Evolutionary conservation across 2,113 vertebrate species (phyloP).

Genomic region (Narcine bancroftii): DNA sequence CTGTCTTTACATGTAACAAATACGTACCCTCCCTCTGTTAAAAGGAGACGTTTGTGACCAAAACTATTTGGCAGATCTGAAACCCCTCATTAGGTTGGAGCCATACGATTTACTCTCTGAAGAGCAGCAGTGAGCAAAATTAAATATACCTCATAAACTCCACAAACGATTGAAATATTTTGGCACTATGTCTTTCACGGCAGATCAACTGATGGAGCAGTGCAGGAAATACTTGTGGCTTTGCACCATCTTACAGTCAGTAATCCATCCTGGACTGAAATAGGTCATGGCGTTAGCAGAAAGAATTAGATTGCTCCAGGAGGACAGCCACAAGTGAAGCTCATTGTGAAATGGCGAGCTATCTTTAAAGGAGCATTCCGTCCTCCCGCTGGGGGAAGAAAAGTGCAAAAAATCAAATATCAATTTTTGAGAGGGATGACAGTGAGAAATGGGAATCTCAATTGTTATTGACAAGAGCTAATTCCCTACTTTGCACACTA

Average conservation of each 20-base stretch:
- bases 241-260: constrained; percentile 36
- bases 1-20: constrained; percentile 27
- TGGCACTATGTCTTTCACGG: constrained; percentile 40
- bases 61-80: constrained; percentile 40
- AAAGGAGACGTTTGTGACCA: constrained; percentile 43
- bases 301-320: constrained; percentile 25
- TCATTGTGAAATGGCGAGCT: background rate
- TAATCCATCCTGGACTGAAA: constrained; percentile 33
- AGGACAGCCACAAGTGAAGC: background rate
- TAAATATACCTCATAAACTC: constrained; percentile 24
- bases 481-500: background rate
- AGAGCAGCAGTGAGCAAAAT: constrained; percentile 39
- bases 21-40: constrained; percentile 34
- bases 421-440: background rate
- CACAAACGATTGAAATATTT: constrained; percentile 34
- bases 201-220: constrained; percentile 21
- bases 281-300: constrained; percentile 20
- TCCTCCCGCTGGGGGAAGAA: background rate
- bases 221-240: background rate
- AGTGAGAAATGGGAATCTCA: background rate
- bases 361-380: background rate
- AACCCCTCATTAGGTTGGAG: constrained; percentile 40
- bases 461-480: background rate
- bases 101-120: constrained; percentile 38
- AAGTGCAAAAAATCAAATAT: background rate